A percentile compares a stretch with the other conserved stretches of the same genome.
Evolutionary conservation across 2,113 vertebrate genomes (phyloP).

Genomic region (Talpa occidentalis): DNA sequence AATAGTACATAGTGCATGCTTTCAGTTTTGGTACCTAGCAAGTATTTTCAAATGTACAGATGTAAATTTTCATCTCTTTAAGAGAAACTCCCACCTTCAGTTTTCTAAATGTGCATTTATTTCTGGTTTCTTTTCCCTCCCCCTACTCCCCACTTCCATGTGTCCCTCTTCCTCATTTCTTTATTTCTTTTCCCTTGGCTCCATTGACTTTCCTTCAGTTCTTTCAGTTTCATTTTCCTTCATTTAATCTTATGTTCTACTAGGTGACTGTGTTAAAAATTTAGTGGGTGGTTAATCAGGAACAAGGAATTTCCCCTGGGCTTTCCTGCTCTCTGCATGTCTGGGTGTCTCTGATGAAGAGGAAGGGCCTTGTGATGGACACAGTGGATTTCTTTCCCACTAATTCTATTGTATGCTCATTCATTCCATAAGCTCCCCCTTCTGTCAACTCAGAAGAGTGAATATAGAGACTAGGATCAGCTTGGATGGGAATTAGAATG

Average conservation of each 20-base stretch:
- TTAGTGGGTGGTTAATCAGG: conserved; percentile 22
- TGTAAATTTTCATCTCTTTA: neutral
- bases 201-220: neutral
- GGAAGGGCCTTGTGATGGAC: neutral
- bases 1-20: neutral
- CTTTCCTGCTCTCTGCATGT: neutral
- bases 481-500: neutral
- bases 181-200: neutral
- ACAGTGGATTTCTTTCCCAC: neutral
- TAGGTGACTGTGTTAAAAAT: neutral
- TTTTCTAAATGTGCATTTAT: neutral
- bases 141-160: neutral
- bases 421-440: neutral
- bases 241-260: neutral
- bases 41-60: neutral
- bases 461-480: neutral
- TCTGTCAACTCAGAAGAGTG: neutral
- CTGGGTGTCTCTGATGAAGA: neutral
- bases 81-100: neutral
- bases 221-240: conserved; percentile 10
- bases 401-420: neutral
- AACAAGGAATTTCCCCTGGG: conserved; percentile 40
- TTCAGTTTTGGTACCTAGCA: neutral
- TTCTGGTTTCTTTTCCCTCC: neutral
- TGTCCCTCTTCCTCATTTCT: neutral